Evolutionary conservation across 2,888 invertebrate species (phyloP).

Genomic region (Chalcis sispes): DNA sequence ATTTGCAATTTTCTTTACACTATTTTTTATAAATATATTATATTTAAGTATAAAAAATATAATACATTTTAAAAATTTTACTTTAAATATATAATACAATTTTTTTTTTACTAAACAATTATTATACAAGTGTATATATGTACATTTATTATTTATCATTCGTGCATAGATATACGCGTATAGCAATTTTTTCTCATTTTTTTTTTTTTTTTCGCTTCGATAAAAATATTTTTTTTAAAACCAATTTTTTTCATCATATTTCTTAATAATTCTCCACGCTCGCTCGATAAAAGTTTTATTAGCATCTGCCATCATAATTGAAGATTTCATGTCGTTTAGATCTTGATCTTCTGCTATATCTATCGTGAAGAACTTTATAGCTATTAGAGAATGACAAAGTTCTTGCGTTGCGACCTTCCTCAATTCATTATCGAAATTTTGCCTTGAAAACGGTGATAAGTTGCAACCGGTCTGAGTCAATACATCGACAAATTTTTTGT

Average conservation of each 20-base stretch:
- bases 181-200: no score
- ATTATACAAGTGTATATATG: no score
- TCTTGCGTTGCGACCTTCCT: slow-evolving; percentile 60
- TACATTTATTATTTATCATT: no score
- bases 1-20: no score
- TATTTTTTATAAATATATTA: no score
- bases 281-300: slow-evolving; percentile 24
- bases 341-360: slow-evolving; percentile 46
- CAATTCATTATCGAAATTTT: slow-evolving; percentile 64
- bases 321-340: slow-evolving; percentile 59
- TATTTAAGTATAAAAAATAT: no score
- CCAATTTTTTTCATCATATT: slow-evolving; percentile 33
- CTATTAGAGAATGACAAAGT: slow-evolving; percentile 63
- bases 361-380: slow-evolving; percentile 47
- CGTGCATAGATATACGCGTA: no score
- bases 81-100: no score
- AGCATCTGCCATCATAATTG: slow-evolving; percentile 27
- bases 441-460: slow-evolving; percentile 63
- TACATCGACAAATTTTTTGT: slow-evolving; percentile 76
- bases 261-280: not conserved
- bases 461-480: slow-evolving; percentile 74
- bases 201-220: no score
- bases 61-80: no score
- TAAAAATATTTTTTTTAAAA: no score
- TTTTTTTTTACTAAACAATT: no score